Evolutionary conservation across 2,888 invertebrate genomes (phyloP).

Genomic region (Pedicia rivosa): DNA sequence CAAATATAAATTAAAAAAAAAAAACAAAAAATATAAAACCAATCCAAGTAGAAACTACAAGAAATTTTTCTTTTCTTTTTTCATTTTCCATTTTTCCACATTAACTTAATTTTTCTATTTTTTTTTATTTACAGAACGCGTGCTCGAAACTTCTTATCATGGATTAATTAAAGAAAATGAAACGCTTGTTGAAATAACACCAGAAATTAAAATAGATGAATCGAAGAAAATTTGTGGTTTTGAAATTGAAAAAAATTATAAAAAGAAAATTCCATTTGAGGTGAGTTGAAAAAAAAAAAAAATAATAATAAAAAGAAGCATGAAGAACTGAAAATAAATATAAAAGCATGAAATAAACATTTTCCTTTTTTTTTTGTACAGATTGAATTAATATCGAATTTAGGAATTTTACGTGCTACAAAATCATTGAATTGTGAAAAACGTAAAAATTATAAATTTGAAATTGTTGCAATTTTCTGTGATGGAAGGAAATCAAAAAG

Average conservation of each 20-base stretch:
- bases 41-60: no score
- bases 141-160: constrained; percentile 76
- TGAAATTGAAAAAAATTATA: constrained; percentile 80
- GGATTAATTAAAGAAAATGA: constrained; percentile 87
- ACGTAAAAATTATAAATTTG: constrained; percentile 86
- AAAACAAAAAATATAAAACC: no score
- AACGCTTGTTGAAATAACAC: constrained; percentile 81
- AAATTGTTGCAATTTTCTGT: constrained; percentile 86
- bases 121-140: constrained; percentile 20
- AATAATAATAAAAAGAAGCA: background rate
- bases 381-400: constrained; percentile 59
- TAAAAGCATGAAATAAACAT: background rate
- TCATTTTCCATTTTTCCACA: background rate
- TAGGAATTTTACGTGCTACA: constrained; percentile 64
- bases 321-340: no score
- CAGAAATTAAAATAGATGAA: constrained; percentile 72
- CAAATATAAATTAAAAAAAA: no score
- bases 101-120: constrained; percentile 1
- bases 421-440: constrained; percentile 85
- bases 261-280: constrained; percentile 87
- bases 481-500: constrained; percentile 70
- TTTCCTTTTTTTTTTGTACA: constrained; percentile 20
- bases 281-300: constrained; percentile 28
- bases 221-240: constrained; percentile 67
- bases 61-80: background rate